Evolutionary conservation across 2,113 vertebrate species (phyloP), one percentile per base, ranked within the genome.

Genomic region (Oophaga pumilio): DNA sequence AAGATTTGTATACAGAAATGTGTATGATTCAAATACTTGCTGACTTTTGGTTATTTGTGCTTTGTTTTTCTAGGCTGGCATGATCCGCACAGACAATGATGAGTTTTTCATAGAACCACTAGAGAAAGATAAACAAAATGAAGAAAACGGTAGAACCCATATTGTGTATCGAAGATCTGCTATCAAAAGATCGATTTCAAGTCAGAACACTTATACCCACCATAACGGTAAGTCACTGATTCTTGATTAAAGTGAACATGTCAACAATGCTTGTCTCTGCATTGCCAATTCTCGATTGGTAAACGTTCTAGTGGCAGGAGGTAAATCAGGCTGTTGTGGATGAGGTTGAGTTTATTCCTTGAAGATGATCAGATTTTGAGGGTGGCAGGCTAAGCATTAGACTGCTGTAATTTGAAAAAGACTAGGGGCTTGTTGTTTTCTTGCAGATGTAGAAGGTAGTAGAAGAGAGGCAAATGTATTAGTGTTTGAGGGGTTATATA

Each of bases 61-160:
- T 89, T 89, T 92, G 85, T 92, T 2, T 59, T 90, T 92, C 81
- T 94, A 99, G 98, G 98, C 98, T 85, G 98, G 98, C 56, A 96
- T 99, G 96, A 99, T 99, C 91, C 96, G 95, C 88, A 97, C 96
- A 22, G 96, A 97, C 90, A 93, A 97, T 91, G 98, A 99, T 82
- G 98, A 99, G 93, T 99, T 97, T 95, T 99, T 98, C 92, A 99
- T 99, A 4, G 98, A 99, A 89, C 98, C 98, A 0, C 90, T 97
- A 92, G 95, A 98, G 91, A 95, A 93, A 81, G 96, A 96, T 1
- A 92, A 87, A 91, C 90, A 91, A 10, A 95, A 93, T 14, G 93
- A 96, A 89, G 95, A 95, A 15, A 93, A 92, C 2, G 96, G 98
- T 69, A 95, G 98, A 76, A 93, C 94, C 0, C 98, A 99, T 13